Evolutionary conservation across 35 echinoderm and acorn worm species (phyloP), one percentile per base, ranked within the genome.

Genomic region (Lytechinus pictus): DNA sequence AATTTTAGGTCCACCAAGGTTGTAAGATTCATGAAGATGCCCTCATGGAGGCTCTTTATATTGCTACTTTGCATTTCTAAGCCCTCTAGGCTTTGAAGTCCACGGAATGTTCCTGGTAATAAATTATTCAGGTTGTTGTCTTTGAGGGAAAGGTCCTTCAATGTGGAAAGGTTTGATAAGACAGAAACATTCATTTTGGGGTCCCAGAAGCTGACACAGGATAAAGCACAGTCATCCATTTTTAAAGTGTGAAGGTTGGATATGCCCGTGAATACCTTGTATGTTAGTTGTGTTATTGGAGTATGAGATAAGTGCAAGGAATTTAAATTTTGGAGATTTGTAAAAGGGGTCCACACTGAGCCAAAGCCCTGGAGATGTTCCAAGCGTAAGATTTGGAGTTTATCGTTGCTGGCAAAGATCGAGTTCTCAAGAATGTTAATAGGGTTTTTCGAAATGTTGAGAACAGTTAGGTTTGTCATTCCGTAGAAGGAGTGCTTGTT

Each of bases 21-120:
- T 54, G 92, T 55, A 27, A 93, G 54, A 44, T 93, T 93, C 53
- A 10, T 27, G 53, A 93, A 93, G 27, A 93, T 93, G 27, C 57
- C 55, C 57, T 54, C 54, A 24, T 93, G 28, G 9, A 93, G 53
- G 57, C 7, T 28, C 5, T 13, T 9, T 10, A 93, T 93, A 27
- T n/a, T 54, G 53, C 92, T 57, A 19, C 52, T 57, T 54, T 2
- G 13, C 54, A 93, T 53, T 14, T 54, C 57, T 28, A 93, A 93
- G 52, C 9, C n/a, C 13, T 54, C 57, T 3, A 93, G 54, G 16
- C 10, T 93, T 5, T 54, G 9, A 9, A 55, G 54, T 54, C 54
- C 54, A 54, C 24, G 28, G 54, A 93, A 93, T 57, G 92, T 93
- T 93, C 55, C 92, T 93, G 92, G 92, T 21, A 55, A 27, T 9